phyloP scores from a whole-genome alignment of 2,797 vertebrate genomes.

The Chrosomus eos region DNA sequence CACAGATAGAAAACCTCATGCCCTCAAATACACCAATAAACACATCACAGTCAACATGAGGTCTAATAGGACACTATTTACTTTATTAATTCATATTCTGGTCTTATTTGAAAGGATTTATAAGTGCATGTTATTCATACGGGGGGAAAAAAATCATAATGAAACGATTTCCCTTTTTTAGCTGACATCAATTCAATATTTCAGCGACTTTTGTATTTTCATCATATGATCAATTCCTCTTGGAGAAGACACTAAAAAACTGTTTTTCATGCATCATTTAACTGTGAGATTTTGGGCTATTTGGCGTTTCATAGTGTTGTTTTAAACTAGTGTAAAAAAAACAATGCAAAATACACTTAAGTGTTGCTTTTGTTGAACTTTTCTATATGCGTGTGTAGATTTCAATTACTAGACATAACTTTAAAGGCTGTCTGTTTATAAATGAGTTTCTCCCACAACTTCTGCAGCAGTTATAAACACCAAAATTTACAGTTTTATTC shows the following conservation, averaged over 20 bases:
- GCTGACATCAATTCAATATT: not conserved
- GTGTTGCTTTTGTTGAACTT: not conserved
- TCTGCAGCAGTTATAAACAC: not conserved
- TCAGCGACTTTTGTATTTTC: not conserved
- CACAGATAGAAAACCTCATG: not conserved
- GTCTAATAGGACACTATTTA: not conserved
- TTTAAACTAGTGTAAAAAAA: not conserved
- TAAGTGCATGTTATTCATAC: not conserved
- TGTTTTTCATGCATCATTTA: not conserved
- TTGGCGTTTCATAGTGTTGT: not conserved
- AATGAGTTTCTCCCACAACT: not conserved
- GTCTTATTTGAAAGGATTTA: not conserved
- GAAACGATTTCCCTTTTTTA: not conserved
- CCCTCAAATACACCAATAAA: not conserved
- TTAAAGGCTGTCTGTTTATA: not conserved
- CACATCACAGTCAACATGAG: not conserved
- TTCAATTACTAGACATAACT: not conserved
- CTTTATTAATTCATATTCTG: not conserved
- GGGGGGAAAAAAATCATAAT: not conserved
- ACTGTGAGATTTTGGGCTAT: not conserved
- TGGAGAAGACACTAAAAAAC: not conserved
- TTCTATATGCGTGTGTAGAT: not conserved
- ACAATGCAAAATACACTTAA: not conserved
- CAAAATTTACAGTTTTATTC: not conserved
- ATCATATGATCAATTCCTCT: not conserved